phyloP scores from a whole-genome alignment of 2,113 vertebrate genomes.

The Callocephalon fimbriatum region DNA sequence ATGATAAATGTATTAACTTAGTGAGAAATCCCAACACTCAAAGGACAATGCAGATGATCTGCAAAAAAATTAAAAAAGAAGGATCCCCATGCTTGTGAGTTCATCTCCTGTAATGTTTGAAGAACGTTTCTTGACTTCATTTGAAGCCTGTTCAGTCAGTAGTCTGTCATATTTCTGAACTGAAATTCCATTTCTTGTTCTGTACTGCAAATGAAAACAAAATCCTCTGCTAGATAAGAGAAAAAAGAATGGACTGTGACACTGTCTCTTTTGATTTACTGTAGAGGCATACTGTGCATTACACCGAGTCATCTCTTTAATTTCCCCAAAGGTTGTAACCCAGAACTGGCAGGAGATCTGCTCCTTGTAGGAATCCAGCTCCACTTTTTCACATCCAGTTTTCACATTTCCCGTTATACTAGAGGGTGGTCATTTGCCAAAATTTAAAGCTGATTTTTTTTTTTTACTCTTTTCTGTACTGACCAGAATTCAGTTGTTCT shows the following conservation, averaged over 20 bases:
- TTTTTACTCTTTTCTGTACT: not conserved
- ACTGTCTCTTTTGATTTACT: conserved; percentile 60
- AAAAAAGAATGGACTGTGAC: conserved; percentile 50
- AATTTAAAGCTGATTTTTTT: not conserved
- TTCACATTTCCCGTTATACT: not conserved
- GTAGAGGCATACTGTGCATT: not conserved
- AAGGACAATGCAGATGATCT: not conserved
- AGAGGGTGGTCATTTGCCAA: not conserved
- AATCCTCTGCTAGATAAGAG: conserved; percentile 1
- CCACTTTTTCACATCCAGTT: not conserved
- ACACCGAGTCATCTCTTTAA: not conserved
- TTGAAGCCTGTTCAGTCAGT: not conserved
- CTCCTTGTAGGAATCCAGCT: not conserved
- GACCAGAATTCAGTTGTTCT: not conserved
- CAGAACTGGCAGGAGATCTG: not conserved
- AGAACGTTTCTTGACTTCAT: not conserved
- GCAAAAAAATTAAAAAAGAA: not conserved
- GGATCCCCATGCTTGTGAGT: not conserved
- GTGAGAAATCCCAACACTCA: not conserved
- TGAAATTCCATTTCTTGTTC: conserved; percentile 14
- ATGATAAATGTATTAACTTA: not conserved
- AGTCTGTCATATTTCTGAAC: not conserved
- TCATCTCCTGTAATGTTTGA: not conserved
- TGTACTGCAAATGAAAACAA: conserved; percentile 24
- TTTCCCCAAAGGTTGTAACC: conserved; percentile 2